Percentiles rank a stretch among this genome's conserved stretches.
Evolutionary conservation across 1,140 invertebrate genomes (phyloP).

Genomic region (Oryzaephilus surinamensis): DNA sequence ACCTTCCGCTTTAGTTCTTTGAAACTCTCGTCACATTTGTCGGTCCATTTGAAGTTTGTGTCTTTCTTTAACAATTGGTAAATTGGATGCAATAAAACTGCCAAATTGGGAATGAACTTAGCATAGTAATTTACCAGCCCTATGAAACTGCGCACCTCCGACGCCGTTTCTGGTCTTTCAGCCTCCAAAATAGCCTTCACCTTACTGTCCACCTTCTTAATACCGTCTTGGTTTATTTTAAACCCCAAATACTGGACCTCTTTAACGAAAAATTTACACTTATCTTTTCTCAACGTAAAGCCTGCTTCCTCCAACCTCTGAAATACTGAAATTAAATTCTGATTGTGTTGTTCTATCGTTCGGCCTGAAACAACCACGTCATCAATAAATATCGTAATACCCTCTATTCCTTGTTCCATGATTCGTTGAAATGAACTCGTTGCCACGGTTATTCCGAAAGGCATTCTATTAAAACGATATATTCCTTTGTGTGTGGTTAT

Average conservation of each 20-base stretch:
- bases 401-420: slow-evolving; percentile 28
- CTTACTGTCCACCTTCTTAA: slow-evolving; percentile 26
- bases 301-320: slow-evolving; percentile 21
- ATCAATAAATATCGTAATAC: slow-evolving; percentile 28
- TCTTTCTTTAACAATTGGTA: slow-evolving; percentile 28
- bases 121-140: slow-evolving; percentile 33
- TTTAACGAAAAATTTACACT: slow-evolving; percentile 27
- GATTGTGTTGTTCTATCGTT: slow-evolving; percentile 17
- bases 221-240: slow-evolving; percentile 24
- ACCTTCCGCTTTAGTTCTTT: slow-evolving; percentile 24
- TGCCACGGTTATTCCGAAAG: slow-evolving; percentile 38
- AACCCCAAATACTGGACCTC: slow-evolving; percentile 33
- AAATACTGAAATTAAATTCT: slow-evolving; percentile 4
- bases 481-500: slow-evolving; percentile 20
- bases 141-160: slow-evolving; percentile 27
- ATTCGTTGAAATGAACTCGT: slow-evolving; percentile 35
- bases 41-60: slow-evolving; percentile 33
- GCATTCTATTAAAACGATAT: slow-evolving; percentile 34
- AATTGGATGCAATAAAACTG: too few species aligned
- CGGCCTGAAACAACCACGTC: slow-evolving; percentile 29
- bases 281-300: slow-evolving; percentile 18
- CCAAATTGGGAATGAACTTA: slow-evolving; percentile 25
- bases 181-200: slow-evolving; percentile 30
- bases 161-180: slow-evolving; percentile 17
- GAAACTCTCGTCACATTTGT: slow-evolving; percentile 19